A percentile compares a stretch with the other conserved stretches of the same genome.
Evolutionary conservation across 2,888 invertebrate genomes (phyloP).

Genomic region (Odontocolon sp.): DNA sequence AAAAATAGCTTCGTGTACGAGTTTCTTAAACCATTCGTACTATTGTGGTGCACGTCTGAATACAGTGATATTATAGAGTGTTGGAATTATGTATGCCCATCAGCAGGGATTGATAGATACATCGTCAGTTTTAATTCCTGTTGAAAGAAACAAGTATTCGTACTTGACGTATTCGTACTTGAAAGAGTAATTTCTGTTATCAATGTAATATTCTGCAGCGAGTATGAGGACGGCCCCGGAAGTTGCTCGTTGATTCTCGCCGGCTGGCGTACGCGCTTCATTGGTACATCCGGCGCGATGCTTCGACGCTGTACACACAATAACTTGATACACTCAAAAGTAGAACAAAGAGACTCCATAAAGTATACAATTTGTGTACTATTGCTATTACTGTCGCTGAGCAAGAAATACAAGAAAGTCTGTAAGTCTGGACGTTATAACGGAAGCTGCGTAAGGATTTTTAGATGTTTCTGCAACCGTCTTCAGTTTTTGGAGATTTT

Average conservation of each 20-base stretch:
- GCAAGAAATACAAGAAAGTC: neutral
- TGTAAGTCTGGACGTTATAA: slow-evolving; percentile 3
- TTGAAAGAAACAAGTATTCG: slow-evolving; percentile 19
- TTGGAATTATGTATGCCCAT: neutral
- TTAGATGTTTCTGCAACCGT: no score
- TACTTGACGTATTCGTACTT: slow-evolving; percentile 54
- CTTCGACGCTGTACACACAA: slow-evolving; percentile 71
- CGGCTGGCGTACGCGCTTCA: slow-evolving; percentile 72
- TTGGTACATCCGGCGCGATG: slow-evolving; percentile 79
- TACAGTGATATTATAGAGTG: no score
- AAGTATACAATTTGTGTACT: slow-evolving; percentile 5
- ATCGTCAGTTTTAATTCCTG: neutral
- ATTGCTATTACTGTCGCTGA: slow-evolving; percentile 1
- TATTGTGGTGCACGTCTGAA: no score
- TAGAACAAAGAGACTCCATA: slow-evolving; percentile 64
- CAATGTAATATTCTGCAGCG: slow-evolving; percentile 75
- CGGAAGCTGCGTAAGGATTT: slow-evolving; percentile 5
- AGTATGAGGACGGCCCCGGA: slow-evolving; percentile 73
- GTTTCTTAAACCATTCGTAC: no score
- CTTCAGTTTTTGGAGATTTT: no score
- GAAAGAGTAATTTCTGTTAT: slow-evolving; percentile 75
- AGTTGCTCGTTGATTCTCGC: slow-evolving; percentile 79
- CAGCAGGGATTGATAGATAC: neutral
- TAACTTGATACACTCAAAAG: slow-evolving; percentile 74
- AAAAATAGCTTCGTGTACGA: no score